phyloP scores from a whole-genome alignment of 2,888 invertebrate genomes.

The Panzeria rudis region DNA sequence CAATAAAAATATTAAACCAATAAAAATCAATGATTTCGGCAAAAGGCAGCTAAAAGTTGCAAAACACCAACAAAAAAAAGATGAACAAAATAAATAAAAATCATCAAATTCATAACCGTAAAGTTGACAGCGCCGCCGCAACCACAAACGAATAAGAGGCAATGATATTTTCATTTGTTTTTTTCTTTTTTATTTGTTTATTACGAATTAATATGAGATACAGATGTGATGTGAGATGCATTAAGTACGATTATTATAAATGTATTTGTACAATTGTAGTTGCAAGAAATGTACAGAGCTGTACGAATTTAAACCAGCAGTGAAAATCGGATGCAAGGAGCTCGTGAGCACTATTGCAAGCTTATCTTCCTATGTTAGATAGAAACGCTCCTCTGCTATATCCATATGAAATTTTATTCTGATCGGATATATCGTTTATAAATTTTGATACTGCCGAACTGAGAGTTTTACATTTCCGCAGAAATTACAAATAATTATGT shows the following conservation, averaged over 20 bases:
- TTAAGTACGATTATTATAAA: neutral
- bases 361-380: too few species aligned
- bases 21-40: slow-evolving; percentile 78
- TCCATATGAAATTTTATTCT: too few species aligned
- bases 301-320: neutral
- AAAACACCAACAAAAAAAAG: slow-evolving; percentile 12
- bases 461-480: too few species aligned
- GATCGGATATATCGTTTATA: too few species aligned
- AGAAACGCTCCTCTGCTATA: too few species aligned
- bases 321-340: too few species aligned
- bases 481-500: too few species aligned
- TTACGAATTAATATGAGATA: slow-evolving; percentile 22
- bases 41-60: neutral
- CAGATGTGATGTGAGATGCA: slow-evolving; percentile 43
- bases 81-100: slow-evolving; percentile 77
- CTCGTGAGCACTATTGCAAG: too few species aligned
- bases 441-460: too few species aligned
- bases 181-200: slow-evolving; percentile 11
- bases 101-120: slow-evolving; percentile 80
- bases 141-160: slow-evolving; percentile 27
- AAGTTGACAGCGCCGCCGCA: slow-evolving; percentile 72
- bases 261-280: neutral
- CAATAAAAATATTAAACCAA: slow-evolving; percentile 76
- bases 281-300: neutral
- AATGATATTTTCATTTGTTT: neutral